Evolutionary conservation across 2,888 invertebrate genomes (phyloP).

Genomic region (Frankliniella fusca): DNA sequence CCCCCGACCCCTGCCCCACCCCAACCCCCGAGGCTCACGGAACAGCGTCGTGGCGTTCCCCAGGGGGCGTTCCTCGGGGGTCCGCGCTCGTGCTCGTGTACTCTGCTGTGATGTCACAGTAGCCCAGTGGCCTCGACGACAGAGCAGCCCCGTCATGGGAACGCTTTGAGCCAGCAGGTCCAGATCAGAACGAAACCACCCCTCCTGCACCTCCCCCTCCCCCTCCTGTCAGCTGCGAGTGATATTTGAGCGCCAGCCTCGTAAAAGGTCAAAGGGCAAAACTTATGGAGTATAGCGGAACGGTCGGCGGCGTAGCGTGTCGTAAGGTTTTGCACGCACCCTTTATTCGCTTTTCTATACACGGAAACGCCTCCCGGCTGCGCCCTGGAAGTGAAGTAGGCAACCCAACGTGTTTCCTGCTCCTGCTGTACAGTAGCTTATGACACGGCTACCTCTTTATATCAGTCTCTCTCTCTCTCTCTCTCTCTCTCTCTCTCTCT

Average conservation of each 20-base stretch:
- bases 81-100: too few relatives aligned
- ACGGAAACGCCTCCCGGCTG: background rate
- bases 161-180: conserved; percentile 19
- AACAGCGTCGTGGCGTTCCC: too few relatives aligned
- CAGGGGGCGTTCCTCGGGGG: too few relatives aligned
- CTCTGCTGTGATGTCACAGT: too few relatives aligned
- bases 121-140: too few relatives aligned
- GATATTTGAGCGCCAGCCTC: conserved; percentile 7
- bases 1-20: too few relatives aligned
- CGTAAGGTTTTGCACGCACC: background rate
- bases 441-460: too few relatives aligned
- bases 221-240: background rate
- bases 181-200: conserved; percentile 20
- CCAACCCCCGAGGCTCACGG: too few relatives aligned
- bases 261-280: background rate
- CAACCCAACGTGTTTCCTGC: background rate
- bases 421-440: conserved; percentile 16
- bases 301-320: too few relatives aligned
- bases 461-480: too few relatives aligned
- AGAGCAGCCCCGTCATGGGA: too few relatives aligned
- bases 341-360: background rate
- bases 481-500: too few relatives aligned
- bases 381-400: background rate
- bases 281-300: background rate
- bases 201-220: background rate